A percentile compares a stretch with the other conserved stretches of the same genome.
These are phyloP conservation scores for Rhynchonycteris naso DNA, from an alignment of 2,797 vertebrate genomes.

Conservation along the genomic window DNA sequence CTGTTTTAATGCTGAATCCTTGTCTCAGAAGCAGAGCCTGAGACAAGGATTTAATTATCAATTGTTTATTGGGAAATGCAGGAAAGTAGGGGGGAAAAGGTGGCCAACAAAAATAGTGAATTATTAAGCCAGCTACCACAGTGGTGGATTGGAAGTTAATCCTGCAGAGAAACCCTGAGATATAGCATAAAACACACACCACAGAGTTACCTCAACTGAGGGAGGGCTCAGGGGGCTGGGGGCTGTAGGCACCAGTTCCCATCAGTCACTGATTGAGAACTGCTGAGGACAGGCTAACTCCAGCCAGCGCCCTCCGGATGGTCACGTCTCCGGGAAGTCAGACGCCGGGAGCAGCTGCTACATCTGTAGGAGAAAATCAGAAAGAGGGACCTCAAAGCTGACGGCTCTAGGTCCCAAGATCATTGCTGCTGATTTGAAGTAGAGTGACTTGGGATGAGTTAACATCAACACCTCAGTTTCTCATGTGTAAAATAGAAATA, in stretches of 20 bases:
- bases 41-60: slow-evolving; percentile 26
- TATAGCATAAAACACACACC: neutral
- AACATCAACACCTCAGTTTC: neutral
- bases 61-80: neutral
- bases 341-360: neutral
- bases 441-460: neutral
- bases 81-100: neutral
- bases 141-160: neutral
- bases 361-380: neutral
- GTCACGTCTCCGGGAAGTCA: neutral
- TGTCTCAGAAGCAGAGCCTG: neutral
- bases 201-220: neutral
- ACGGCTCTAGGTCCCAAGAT: neutral
- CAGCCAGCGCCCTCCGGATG: neutral
- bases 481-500: slow-evolving; percentile 16
- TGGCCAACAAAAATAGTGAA: neutral
- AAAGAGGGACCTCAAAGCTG: neutral
- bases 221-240: neutral
- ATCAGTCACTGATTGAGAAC: neutral
- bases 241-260: neutral
- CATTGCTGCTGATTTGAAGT: neutral
- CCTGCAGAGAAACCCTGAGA: neutral
- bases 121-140: neutral
- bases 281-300: neutral
- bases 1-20: neutral